Evolutionary conservation across 2,888 invertebrate species (phyloP).

Genomic region (Cabera pusaria): DNA sequence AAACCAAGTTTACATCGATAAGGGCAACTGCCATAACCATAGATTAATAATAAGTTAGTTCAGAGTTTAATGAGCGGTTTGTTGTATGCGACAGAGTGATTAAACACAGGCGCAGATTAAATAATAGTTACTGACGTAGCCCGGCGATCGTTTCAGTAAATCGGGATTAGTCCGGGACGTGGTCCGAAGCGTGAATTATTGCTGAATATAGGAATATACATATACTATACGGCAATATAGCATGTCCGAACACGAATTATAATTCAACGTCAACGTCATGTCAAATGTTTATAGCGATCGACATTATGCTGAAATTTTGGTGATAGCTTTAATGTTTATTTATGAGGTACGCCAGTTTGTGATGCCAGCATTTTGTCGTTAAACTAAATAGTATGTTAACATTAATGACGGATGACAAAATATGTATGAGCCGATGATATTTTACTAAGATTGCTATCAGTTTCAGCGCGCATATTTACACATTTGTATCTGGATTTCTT

Average conservation of each 20-base stretch:
- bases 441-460: too few species aligned
- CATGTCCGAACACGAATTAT: conserved; percentile 47
- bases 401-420: too few species aligned
- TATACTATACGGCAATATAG: conserved; percentile 51
- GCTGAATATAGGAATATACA: conserved; percentile 29
- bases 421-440: too few species aligned
- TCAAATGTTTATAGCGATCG: conserved; percentile 25
- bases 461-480: too few species aligned
- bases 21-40: conserved; percentile 5
- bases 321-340: conserved; percentile 29
- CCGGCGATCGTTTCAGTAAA: conserved; percentile 72
- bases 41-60: conserved; percentile 30
- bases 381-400: too few species aligned
- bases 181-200: conserved; percentile 67
- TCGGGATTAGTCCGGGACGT: conserved; percentile 69
- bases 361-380: conserved; percentile 6
- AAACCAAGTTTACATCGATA: conserved; percentile 12
- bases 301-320: conserved; percentile 26
- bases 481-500: too few species aligned
- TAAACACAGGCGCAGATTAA: conserved; percentile 55
- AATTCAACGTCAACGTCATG: conserved; percentile 35
- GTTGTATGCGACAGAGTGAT: conserved; percentile 79
- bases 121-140: too few species aligned
- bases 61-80: conserved; percentile 72
- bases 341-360: conserved; percentile 18